Evolutionary conservation across 2,888 invertebrate species (phyloP), one percentile per base, ranked within the genome.

Genomic region (Imbricaverruca yamaguchii): DNA sequence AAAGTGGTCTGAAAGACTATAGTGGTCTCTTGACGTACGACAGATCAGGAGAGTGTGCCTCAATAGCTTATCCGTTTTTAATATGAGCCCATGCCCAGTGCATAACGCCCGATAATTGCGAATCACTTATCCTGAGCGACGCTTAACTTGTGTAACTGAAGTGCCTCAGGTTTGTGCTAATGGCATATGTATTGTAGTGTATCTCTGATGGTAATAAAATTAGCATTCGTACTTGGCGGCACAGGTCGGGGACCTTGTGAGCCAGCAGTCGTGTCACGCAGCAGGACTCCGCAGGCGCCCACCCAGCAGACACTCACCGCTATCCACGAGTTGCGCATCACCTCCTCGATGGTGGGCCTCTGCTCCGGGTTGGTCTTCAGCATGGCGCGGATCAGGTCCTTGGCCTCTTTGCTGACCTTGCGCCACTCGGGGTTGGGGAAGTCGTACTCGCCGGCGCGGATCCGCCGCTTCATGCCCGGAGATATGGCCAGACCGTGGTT

Each of bases 401-500:
- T 98, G 2, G 98, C 98, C 87, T 96, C 95, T 82, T 92, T 90
- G 15, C 97, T 97, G 0, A 99, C 98, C 87, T 95, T 93, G 82
- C 93, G 92, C 97, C 97, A 97, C 87, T 97, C 97, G 0, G 96
- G 96, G 86, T 93, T 92, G 0, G 98, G 98, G 87, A 99, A 99
- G 85, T 96, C 96, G 87, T 97, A 99, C 87, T 98, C 97, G 0
- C 99, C 99, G 80, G 95, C 91, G 85, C 97, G 91, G 85, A 97
- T 97, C 83, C 96, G 90, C 88, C 94, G 96, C 87, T 98, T 99
- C 99, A 99, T 99, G 10, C 99, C 99, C 0, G 99, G 98, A 0
- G 97, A 98, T 87, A 99, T 98, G 65, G 98, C 97, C 81, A 96
- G 90, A 0, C 98, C 99, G 86, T 97, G 96, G 88, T 97, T 96